phyloP scores from a whole-genome alignment of 2,888 invertebrate genomes.

The Chrysopilus asiliformis region DNA sequence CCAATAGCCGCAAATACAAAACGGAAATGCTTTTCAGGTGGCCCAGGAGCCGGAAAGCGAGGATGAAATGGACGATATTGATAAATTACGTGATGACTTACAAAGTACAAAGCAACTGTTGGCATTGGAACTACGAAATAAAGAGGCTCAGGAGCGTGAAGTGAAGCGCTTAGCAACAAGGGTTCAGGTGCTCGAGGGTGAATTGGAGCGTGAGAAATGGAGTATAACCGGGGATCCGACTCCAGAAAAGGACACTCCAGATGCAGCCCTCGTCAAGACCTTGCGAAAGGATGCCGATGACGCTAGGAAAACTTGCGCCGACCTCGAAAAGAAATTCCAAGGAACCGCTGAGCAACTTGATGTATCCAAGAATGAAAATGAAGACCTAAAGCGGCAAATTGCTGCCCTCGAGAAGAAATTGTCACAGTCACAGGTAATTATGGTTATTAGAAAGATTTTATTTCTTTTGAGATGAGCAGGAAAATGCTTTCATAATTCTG shows the following conservation, averaged over 20 bases:
- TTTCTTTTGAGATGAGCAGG: too few species aligned
- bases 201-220: conserved; percentile 55
- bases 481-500: too few species aligned
- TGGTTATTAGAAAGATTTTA: too few species aligned
- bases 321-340: conserved; percentile 66
- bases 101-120: conserved; percentile 86
- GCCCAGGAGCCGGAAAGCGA: conserved; percentile 46
- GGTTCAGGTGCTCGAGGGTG: conserved; percentile 68
- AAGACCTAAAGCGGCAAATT: conserved; percentile 67
- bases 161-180: conserved; percentile 69
- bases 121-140: conserved; percentile 72
- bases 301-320: conserved; percentile 64
- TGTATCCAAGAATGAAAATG: conserved; percentile 57
- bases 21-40: conserved; percentile 3
- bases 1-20: too few species aligned
- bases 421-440: too few species aligned
- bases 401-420: conserved; percentile 63
- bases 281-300: conserved; percentile 62
- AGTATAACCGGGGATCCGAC: conserved; percentile 21
- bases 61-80: conserved; percentile 84
- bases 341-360: conserved; percentile 64
- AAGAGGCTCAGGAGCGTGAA: conserved; percentile 72
- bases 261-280: conserved; percentile 51
- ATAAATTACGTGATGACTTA: conserved; percentile 77
- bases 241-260: conserved; percentile 33